Conservation (phyloP, 2,888 invertebrate genomes). For the Cactoblastis cactorum region DNA sequence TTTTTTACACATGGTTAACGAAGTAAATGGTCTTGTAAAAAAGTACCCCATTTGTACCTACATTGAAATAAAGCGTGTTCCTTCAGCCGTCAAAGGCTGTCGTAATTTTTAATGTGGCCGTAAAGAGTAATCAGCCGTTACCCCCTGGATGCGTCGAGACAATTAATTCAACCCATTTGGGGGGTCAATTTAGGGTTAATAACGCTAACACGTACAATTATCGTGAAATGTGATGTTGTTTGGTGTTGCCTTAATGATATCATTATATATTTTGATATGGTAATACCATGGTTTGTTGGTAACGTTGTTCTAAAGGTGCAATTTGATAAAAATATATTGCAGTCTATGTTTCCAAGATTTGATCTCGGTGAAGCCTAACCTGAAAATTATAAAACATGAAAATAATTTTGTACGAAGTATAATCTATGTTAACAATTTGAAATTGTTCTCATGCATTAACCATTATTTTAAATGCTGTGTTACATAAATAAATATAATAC, state of each 20-base stretch:
- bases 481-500: too few relatives aligned
- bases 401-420: too few relatives aligned
- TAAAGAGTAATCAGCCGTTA: constrained; percentile 7
- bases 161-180: constrained; percentile 5
- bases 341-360: too few relatives aligned
- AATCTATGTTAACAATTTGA: too few relatives aligned
- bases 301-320: not conserved
- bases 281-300: not conserved
- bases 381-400: too few relatives aligned
- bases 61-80: constrained; percentile 1
- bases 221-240: constrained; percentile 9
- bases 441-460: too few relatives aligned
- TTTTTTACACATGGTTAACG: too few relatives aligned
- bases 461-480: too few relatives aligned
- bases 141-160: not conserved
- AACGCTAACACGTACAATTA: constrained; percentile 3
- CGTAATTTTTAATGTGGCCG: constrained; percentile 10
- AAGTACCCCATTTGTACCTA: not conserved
- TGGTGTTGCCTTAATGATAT: not conserved
- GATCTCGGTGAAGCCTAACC: too few relatives aligned
- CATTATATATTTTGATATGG: constrained; percentile 1
- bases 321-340: too few relatives aligned
- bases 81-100: constrained; percentile 4
- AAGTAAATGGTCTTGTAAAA: not conserved
- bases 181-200: not conserved